Evolutionary conservation across 1,140 invertebrate genomes (phyloP), one percentile per base, ranked within the genome.

Genomic region (Ditylenchus dipsaci): DNA sequence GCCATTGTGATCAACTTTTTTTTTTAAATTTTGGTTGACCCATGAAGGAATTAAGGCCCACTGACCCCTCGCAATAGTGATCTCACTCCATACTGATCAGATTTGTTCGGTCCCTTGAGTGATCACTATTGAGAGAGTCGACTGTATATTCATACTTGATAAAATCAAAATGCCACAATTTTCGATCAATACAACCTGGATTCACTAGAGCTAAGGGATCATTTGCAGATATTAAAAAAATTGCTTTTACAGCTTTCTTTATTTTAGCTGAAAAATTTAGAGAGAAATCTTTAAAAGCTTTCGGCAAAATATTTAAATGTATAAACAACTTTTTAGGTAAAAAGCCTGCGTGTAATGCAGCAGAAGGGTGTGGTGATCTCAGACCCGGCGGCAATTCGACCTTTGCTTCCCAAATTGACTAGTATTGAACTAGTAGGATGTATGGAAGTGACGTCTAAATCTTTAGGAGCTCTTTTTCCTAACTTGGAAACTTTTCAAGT

Each of bases 321-420:
- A n/a, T 15, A 19, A 56, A 13, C 33, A 23, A 19, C 15, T 43
- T 66, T 71, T 19, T 29, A 72, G 71, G 71, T 73, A 7, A 73
- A 73, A 33, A 76, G 73, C 45, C 49, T 76, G 11, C 71, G 76
- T 13, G 65, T 77, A 5, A 77, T 77, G 27, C 79, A 79, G 77
- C 77, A 79, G 43, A 72, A 74, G 60, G 76, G 76, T 1, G n/a
- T 56, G 7, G 62, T 67, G n/a, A 69, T 78, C n/a, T 30, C 43
- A 17, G 49, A 68, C 26, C 64, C 75, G 8, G n/a, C 61, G n/a
- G 42, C 65, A 11, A 43, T 60, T 7, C 27, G 47, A 8, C 26
- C 47, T 15, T 42, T 76, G 19, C 67, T 76, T 27, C 68, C 73
- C 19, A 30, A 43, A 3, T 59, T 77, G 17, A 53, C 47, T 21